These are phyloP conservation scores for Scolopax mira DNA, from an alignment of 2,113 vertebrate species.

Conservation along the genomic window DNA sequence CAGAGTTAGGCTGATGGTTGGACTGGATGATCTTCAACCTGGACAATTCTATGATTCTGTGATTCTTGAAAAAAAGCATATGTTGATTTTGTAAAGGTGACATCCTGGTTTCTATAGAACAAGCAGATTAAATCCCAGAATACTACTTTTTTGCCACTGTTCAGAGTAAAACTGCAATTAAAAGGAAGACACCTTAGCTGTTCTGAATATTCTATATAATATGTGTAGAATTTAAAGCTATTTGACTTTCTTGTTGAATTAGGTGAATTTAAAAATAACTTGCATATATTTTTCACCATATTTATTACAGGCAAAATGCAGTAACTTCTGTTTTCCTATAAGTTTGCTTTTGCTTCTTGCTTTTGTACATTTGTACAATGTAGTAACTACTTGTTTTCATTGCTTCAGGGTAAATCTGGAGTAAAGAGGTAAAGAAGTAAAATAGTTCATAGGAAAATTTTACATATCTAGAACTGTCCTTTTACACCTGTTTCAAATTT, in stretches of 20 bases:
- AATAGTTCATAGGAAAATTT: background rate
- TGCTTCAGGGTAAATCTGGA: background rate
- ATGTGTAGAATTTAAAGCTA: background rate
- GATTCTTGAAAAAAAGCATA: background rate
- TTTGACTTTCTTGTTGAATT: background rate
- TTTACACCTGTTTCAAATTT: background rate
- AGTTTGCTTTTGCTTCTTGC: background rate
- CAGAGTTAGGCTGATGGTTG: no score
- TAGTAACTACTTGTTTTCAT: background rate
- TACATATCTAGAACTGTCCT: background rate
- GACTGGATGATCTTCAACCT: no score
- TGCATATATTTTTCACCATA: background rate
- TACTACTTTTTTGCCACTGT: background rate
- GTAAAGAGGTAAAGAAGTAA: background rate
- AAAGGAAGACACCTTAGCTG: background rate
- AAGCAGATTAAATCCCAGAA: background rate
- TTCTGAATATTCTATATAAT: background rate
- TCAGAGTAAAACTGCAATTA: background rate
- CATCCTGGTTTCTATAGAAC: background rate
- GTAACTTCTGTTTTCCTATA: background rate
- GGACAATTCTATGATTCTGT: no score
- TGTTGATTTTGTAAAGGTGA: background rate
- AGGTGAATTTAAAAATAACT: background rate
- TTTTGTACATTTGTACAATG: background rate
- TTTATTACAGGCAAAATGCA: background rate